phyloP scores from a whole-genome alignment of 2,888 invertebrate species.

The Andrena marginata region DNA sequence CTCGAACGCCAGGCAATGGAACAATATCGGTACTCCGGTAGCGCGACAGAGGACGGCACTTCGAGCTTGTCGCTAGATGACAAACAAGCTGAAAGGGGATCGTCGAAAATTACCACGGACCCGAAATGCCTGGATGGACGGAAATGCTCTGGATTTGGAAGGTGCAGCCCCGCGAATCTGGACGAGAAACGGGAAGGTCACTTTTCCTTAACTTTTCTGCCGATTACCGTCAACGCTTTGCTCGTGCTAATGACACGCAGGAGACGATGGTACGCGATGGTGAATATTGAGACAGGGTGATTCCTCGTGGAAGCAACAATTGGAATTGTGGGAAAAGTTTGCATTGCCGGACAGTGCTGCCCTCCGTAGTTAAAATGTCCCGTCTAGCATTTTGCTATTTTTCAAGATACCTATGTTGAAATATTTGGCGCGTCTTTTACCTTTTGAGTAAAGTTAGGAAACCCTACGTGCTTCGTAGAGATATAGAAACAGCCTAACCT shows the following conservation, averaged over 20 bases:
- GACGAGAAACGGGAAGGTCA: constrained; percentile 34
- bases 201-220: constrained; percentile 1
- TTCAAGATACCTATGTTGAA: too few relatives aligned
- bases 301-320: too few relatives aligned
- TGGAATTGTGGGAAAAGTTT: too few relatives aligned
- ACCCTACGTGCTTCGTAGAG: too few relatives aligned
- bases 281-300: too few relatives aligned
- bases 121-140: constrained; percentile 53
- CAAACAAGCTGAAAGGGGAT: neutral
- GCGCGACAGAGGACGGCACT: constrained; percentile 14
- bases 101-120: neutral
- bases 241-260: neutral
- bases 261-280: neutral
- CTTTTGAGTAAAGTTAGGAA: too few relatives aligned
- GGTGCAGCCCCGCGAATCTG: constrained; percentile 56
- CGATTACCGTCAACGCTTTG: neutral
- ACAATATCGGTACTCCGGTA: constrained; percentile 77
- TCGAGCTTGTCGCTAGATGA: neutral
- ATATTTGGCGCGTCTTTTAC: too few relatives aligned
- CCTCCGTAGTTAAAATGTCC: too few relatives aligned
- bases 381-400: too few relatives aligned
- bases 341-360: too few relatives aligned
- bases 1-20: constrained; percentile 82
- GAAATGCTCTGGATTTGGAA: constrained; percentile 65
- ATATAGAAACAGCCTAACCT: too few relatives aligned